phyloP scores from a whole-genome alignment of 2,888 invertebrate species.

The Eurytoma californica region DNA sequence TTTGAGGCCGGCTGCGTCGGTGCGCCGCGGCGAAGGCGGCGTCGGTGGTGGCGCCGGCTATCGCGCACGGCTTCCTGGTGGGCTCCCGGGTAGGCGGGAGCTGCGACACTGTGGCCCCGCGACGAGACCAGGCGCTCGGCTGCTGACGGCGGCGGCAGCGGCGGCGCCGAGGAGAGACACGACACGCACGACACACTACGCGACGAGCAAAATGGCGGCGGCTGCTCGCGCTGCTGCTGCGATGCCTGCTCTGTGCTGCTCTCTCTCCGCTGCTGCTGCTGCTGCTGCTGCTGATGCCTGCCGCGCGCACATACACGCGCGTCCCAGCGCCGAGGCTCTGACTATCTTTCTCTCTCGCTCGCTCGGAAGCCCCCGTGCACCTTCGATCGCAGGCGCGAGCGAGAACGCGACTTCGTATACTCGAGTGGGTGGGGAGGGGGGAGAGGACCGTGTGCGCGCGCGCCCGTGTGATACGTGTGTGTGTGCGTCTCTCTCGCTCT shows the following conservation, averaged over 20 bases:
- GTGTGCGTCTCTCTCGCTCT: not conserved
- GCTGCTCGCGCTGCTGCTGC: slow-evolving; percentile 2
- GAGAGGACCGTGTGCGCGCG: not conserved
- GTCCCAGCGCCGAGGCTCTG: not conserved
- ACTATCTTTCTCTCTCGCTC: not conserved
- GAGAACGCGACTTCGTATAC: no score
- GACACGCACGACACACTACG: slow-evolving; percentile 50
- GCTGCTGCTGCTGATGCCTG: not conserved
- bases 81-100: not conserved
- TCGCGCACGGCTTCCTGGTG: not conserved
- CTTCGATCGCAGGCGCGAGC: no score
- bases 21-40: slow-evolving; percentile 12
- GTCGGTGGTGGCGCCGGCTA: not conserved
- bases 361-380: no score
- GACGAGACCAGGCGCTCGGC: not conserved
- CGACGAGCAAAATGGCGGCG: slow-evolving; percentile 55
- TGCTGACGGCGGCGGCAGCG: not conserved
- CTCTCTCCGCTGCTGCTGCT: slow-evolving; percentile 16
- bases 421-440: no score
- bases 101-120: not conserved
- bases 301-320: not conserved
- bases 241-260: slow-evolving; percentile 6
- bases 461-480: not conserved
- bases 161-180: slow-evolving; percentile 10
- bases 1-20: not conserved